phyloP scores from a whole-genome alignment of 2,888 invertebrate genomes.

The Rhodophaea formosa region DNA sequence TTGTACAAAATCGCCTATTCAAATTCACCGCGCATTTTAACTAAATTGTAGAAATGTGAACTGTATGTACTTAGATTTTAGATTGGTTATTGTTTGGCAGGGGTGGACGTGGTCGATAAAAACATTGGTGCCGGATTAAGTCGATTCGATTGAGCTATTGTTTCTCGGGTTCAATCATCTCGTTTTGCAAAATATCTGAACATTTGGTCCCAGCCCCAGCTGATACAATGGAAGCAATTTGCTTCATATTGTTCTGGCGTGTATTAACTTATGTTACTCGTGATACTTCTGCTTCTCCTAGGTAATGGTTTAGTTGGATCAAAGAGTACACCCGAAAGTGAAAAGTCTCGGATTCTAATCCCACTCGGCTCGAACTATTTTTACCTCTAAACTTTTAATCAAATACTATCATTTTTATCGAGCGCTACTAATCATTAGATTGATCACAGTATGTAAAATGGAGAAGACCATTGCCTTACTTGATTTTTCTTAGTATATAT shows the following conservation, averaged over 20 bases:
- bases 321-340: no score
- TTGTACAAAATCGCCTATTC: constrained; percentile 8
- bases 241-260: not conserved
- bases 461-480: no score
- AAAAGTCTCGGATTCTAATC: no score
- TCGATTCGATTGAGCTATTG: constrained; percentile 7
- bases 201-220: not conserved
- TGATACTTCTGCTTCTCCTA: no score
- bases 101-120: not conserved
- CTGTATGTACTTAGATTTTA: not conserved
- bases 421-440: no score
- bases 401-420: no score
- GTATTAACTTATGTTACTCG: no score
- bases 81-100: not conserved
- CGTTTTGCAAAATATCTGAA: not conserved
- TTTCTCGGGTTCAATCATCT: constrained; percentile 5
- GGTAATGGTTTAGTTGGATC: no score
- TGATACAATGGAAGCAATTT: not conserved
- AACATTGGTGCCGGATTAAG: not conserved
- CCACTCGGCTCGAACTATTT: no score
- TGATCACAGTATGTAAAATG: no score
- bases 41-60: not conserved
- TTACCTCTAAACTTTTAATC: no score
- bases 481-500: no score
- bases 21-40: not conserved